Conservation (phyloP, 2,113 vertebrate species). For the Pituophis catenifer region DNA sequence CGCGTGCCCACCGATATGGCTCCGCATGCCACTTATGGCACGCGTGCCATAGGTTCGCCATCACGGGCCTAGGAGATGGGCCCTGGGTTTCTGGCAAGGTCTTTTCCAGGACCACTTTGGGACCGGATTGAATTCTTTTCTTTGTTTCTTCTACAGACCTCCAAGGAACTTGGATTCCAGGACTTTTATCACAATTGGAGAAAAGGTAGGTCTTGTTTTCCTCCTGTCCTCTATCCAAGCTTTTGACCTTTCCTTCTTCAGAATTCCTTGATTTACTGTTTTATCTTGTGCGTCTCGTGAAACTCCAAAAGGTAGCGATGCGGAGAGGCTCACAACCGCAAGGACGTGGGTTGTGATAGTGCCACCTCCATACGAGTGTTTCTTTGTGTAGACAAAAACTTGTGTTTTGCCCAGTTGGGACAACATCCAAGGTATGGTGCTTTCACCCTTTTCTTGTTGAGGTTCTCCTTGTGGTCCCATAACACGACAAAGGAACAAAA, state of each 20-base stretch:
- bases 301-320: not conserved
- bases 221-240: not conserved
- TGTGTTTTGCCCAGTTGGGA: not conserved
- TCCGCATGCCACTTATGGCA: no score
- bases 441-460: not conserved
- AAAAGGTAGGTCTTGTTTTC: constrained; percentile 65
- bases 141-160: constrained; percentile 2
- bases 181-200: constrained; percentile 79
- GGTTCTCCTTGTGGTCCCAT: not conserved
- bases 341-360: not conserved
- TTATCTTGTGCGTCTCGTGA: not conserved
- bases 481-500: not conserved
- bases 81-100: not conserved
- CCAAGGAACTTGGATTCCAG: constrained; percentile 71
- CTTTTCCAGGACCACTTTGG: not conserved
- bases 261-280: no score
- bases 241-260: not conserved
- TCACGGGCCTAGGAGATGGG: not conserved
- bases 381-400: not conserved
- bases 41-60: no score
- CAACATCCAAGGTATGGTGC: not conserved
- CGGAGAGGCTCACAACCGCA: not conserved
- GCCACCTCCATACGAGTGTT: not conserved
- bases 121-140: not conserved
- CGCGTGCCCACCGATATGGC: no score